Evolutionary conservation across 2,113 vertebrate genomes (phyloP).

Genomic region (Cyphomyrus plagiostoma): DNA sequence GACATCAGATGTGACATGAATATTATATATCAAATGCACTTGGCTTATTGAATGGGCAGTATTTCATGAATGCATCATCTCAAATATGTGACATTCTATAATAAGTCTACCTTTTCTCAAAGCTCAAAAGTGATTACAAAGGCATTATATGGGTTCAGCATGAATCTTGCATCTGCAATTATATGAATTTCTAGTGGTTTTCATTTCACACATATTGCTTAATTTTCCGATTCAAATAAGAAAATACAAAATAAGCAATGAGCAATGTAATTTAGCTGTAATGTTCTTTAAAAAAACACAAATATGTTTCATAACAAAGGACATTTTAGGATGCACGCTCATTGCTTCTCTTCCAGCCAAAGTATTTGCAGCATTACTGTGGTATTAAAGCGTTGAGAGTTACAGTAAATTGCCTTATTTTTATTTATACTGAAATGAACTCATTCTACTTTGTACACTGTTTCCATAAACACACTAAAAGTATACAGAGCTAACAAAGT

Average conservation of each 20-base stretch:
- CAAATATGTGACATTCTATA: not conserved
- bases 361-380: not conserved
- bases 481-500: not conserved
- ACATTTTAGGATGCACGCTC: not conserved
- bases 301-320: not conserved
- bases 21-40: not conserved
- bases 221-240: not conserved
- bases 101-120: not conserved
- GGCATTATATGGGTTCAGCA: not conserved
- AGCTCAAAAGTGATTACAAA: not conserved
- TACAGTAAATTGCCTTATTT: not conserved
- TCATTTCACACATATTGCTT: not conserved
- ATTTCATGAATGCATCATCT: not conserved
- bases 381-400: not conserved
- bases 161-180: not conserved
- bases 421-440: not conserved
- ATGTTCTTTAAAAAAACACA: not conserved
- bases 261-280: not conserved
- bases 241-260: not conserved
- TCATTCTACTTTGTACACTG: not conserved
- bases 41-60: not conserved
- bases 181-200: not conserved
- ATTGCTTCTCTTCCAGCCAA: not conserved
- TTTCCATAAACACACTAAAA: not conserved
- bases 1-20: not conserved